Percentiles rank a stretch among this genome's conserved stretches.
These are phyloP conservation scores for Forbesichthys papilliferus DNA, from an alignment of 2,113 vertebrate genomes.

Conservation along the genomic window DNA sequence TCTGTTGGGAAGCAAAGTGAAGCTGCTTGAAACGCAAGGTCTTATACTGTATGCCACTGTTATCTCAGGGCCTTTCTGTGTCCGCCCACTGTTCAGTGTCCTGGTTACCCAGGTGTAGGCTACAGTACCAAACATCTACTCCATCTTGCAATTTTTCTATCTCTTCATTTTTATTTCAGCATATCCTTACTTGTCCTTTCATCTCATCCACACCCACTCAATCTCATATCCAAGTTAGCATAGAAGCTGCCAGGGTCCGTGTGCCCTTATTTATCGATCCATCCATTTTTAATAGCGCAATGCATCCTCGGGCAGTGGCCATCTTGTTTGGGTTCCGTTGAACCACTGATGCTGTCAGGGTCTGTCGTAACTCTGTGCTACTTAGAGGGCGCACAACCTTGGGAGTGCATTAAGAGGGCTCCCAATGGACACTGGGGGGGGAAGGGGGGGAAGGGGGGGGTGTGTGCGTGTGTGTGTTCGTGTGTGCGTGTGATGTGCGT, in stretches of 20 bases:
- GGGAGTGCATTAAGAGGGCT: slow-evolving; percentile 60
- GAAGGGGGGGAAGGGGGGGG: no score
- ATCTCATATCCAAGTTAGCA: slow-evolving; percentile 38
- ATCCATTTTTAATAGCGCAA: slow-evolving; percentile 60
- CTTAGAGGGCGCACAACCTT: slow-evolving; percentile 51
- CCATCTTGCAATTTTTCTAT: no score
- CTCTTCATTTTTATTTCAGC: no score
- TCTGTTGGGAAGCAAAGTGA: no score
- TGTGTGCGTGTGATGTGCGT: slow-evolving; percentile 31
- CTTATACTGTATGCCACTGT: no score
- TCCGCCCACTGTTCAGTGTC: no score
- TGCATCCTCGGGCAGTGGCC: slow-evolving; percentile 41
- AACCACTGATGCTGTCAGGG: slow-evolving; percentile 56
- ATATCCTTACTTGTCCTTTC: slow-evolving; percentile 25
- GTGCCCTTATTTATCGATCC: slow-evolving; percentile 64
- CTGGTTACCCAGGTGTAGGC: no score
- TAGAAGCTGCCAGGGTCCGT: slow-evolving; percentile 45
- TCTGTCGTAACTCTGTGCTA: slow-evolving; percentile 48
- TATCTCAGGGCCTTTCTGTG: no score
- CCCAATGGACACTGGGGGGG: slow-evolving; percentile 25
- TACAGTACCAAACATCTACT: no score
- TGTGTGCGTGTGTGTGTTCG: no score
- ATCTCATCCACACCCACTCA: background rate
- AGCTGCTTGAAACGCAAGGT: no score
- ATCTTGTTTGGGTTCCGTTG: slow-evolving; percentile 51